Conservation (phyloP, 2,797 vertebrate species). For the Sebastolobus alascanus region DNA sequence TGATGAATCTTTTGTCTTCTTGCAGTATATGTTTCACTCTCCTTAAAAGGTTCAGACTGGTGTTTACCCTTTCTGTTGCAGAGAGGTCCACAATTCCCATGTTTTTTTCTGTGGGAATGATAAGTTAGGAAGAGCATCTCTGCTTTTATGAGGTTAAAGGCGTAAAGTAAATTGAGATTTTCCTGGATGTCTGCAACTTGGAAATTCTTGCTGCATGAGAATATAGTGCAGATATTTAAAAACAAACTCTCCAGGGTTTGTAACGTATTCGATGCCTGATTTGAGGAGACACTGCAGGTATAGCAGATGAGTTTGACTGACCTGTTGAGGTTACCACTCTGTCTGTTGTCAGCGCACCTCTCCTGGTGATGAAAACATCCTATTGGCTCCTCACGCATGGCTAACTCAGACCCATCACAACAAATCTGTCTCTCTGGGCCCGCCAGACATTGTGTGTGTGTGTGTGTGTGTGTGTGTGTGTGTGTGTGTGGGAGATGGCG, state of each 20-base stretch:
- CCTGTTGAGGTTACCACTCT: constrained; percentile 68
- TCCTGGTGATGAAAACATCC: constrained; percentile 75
- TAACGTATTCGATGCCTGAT: constrained; percentile 31
- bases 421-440: constrained; percentile 62
- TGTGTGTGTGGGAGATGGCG: constrained; percentile 32
- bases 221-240: constrained; percentile 4
- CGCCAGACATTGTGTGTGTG: constrained; percentile 30
- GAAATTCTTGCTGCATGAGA: constrained; percentile 20
- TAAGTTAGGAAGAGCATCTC: constrained; percentile 28
- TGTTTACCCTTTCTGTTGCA: constrained; percentile 51
- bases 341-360: constrained; percentile 71
- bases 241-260: constrained; percentile 14
- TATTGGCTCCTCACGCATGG: constrained; percentile 70
- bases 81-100: constrained; percentile 7
- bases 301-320: constrained; percentile 55
- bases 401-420: constrained; percentile 71
- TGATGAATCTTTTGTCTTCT: constrained; percentile 69
- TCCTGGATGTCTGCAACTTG: constrained; percentile 18
- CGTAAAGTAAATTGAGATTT: constrained; percentile 24
- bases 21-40: constrained; percentile 29
- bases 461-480: constrained; percentile 23
- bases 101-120: constrained; percentile 24
- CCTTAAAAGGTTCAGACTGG: constrained; percentile 48
- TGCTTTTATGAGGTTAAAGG: constrained; percentile 37
- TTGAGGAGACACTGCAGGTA: constrained; percentile 43